Percentiles rank a stretch among this genome's conserved stretches.
Evolutionary conservation across 1,140 invertebrate genomes (phyloP).

Genomic region (Zophobas morio): DNA sequence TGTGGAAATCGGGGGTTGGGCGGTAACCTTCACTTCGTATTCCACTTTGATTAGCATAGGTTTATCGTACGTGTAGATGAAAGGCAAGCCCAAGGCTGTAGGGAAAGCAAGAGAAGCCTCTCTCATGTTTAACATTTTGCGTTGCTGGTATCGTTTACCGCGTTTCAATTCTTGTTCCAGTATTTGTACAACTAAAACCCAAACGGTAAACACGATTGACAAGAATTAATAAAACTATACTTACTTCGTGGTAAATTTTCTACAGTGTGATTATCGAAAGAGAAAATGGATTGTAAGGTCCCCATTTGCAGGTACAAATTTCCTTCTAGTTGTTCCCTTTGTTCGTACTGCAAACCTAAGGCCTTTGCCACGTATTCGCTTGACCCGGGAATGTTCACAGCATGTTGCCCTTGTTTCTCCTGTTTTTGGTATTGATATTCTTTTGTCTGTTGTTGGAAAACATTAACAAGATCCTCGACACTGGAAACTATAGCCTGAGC

Average conservation of each 20-base stretch:
- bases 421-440: slow-evolving; percentile 46
- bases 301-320: slow-evolving; percentile 65
- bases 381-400: slow-evolving; percentile 55
- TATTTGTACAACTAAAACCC: slow-evolving; percentile 58
- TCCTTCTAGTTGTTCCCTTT: slow-evolving; percentile 73
- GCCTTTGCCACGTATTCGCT: slow-evolving; percentile 72
- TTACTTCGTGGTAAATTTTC: slow-evolving; percentile 65
- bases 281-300: slow-evolving; percentile 50
- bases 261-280: slow-evolving; percentile 74
- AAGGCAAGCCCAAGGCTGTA: slow-evolving; percentile 77
- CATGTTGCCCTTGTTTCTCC: slow-evolving; percentile 48
- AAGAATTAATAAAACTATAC: neutral
- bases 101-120: slow-evolving; percentile 75
- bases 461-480: slow-evolving; percentile 68
- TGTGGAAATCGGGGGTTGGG: slow-evolving; percentile 63
- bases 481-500: slow-evolving; percentile 69
- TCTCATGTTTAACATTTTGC: slow-evolving; percentile 70
- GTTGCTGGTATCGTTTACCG: slow-evolving; percentile 71
- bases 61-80: slow-evolving; percentile 73
- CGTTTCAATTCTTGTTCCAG: slow-evolving; percentile 66
- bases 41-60: slow-evolving; percentile 70
- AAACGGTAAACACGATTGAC: neutral
- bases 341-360: slow-evolving; percentile 71
- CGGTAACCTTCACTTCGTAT: slow-evolving; percentile 67
- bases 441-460: slow-evolving; percentile 61